Evolutionary conservation across 92 coral and sea anemone species (phyloP).

Genomic region (Paramuricea clavata): DNA sequence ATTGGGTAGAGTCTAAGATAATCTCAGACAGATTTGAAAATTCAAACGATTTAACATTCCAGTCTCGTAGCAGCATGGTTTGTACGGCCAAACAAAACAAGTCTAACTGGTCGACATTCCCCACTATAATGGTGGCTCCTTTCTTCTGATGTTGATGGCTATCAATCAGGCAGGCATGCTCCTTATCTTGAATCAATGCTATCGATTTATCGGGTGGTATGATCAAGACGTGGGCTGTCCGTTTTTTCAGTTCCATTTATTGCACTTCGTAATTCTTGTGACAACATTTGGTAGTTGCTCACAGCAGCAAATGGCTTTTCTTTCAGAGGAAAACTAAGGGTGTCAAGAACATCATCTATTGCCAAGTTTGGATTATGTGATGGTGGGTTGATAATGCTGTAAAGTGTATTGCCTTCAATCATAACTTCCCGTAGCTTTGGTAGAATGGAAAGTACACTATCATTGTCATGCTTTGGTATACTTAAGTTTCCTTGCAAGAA

Average conservation of each 20-base stretch:
- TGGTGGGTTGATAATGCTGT: slow-evolving; percentile 18
- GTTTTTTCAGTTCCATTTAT: background rate
- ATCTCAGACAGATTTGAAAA: no score
- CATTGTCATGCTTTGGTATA: background rate
- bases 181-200: no score
- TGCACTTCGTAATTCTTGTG: background rate
- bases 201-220: background rate
- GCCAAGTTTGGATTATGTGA: background rate
- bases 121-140: no score
- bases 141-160: no score
- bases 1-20: no score
- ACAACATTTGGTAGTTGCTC: background rate
- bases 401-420: slow-evolving; percentile 1
- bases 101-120: no score
- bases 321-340: background rate
- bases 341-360: background rate
- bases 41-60: no score
- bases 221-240: background rate
- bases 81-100: no score
- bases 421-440: background rate
- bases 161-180: no score
- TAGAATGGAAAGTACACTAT: background rate
- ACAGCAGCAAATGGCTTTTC: slow-evolving; percentile 14
- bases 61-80: no score
- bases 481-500: background rate